Evolutionary conservation across 2,888 invertebrate genomes (phyloP).

Genomic region (Orthosia gothica): DNA sequence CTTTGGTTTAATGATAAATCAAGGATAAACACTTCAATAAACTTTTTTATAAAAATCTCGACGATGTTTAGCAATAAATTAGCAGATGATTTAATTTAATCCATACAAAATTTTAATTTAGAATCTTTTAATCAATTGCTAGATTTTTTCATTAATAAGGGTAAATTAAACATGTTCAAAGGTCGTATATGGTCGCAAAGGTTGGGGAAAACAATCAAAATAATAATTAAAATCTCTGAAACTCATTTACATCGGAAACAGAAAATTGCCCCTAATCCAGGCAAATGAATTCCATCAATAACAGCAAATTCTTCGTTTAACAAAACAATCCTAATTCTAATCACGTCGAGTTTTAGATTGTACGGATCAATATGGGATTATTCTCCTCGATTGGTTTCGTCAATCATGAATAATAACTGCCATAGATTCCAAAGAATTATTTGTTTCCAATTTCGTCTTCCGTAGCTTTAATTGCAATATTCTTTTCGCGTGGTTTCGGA

Average conservation of each 20-base stretch:
- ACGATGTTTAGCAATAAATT: too few relatives aligned
- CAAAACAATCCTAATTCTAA: slow-evolving; percentile 39
- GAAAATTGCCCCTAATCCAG: slow-evolving; percentile 21
- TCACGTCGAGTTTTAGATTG: slow-evolving; percentile 57
- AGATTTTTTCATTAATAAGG: too few relatives aligned
- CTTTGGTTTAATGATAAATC: too few relatives aligned
- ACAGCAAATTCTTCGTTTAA: slow-evolving; percentile 27
- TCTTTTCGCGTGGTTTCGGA: not conserved
- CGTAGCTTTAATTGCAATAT: slow-evolving; percentile 6
- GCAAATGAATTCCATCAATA: slow-evolving; percentile 38
- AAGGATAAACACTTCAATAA: too few relatives aligned
- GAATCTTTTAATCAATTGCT: too few relatives aligned
- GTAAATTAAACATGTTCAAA: too few relatives aligned
- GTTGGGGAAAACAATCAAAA: too few relatives aligned
- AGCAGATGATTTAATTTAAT: too few relatives aligned
- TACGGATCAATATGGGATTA: slow-evolving; percentile 55
- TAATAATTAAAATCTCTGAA: too few relatives aligned
- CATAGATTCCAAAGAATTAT: slow-evolving; percentile 34
- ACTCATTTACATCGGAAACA: not conserved
- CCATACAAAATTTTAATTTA: too few relatives aligned
- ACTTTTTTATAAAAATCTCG: too few relatives aligned
- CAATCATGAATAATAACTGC: slow-evolving; percentile 58
- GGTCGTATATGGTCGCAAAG: too few relatives aligned
- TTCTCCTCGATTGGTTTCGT: slow-evolving; percentile 52
- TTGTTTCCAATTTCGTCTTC: slow-evolving; percentile 33